Conservation (phyloP, 2,888 invertebrate species). For the Epinotia brunnichana region DNA sequence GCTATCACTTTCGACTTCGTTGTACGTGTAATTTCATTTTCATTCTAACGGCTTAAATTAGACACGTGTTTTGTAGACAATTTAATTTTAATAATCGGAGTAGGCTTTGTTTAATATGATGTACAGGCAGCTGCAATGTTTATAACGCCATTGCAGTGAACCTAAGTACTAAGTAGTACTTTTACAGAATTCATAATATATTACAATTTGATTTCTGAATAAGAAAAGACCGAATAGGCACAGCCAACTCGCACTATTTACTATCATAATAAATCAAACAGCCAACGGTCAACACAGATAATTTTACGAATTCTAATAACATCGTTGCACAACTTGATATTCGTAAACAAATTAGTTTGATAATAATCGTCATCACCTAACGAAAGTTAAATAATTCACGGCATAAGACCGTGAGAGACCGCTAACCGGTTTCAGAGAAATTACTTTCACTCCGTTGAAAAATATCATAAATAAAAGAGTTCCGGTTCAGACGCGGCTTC, state of each 20-base stretch:
- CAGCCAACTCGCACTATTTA: not conserved
- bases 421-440: constrained; percentile 66
- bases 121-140: not conserved
- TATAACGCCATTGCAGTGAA: not conserved
- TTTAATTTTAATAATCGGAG: not conserved
- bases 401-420: constrained; percentile 68
- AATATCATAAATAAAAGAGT: constrained; percentile 66
- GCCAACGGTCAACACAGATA: not conserved
- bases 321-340: constrained; percentile 53
- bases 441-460: constrained; percentile 76
- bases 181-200: not conserved
- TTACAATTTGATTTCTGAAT: not conserved
- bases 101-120: not conserved
- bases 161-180: not conserved
- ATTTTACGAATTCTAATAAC: constrained; percentile 42
- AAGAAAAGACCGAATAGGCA: not conserved
- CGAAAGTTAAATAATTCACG: constrained; percentile 72
- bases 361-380: constrained; percentile 63
- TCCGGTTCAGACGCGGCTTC: constrained; percentile 63
- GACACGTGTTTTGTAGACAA: constrained; percentile 46
- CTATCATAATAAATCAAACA: not conserved
- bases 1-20: constrained; percentile 75
- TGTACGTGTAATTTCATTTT: constrained; percentile 71
- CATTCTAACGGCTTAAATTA: constrained; percentile 59
- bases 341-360: constrained; percentile 65